Base-by-base conservation (phyloP, 2,113 vertebrate species). In the Marmota monax region DNA sequence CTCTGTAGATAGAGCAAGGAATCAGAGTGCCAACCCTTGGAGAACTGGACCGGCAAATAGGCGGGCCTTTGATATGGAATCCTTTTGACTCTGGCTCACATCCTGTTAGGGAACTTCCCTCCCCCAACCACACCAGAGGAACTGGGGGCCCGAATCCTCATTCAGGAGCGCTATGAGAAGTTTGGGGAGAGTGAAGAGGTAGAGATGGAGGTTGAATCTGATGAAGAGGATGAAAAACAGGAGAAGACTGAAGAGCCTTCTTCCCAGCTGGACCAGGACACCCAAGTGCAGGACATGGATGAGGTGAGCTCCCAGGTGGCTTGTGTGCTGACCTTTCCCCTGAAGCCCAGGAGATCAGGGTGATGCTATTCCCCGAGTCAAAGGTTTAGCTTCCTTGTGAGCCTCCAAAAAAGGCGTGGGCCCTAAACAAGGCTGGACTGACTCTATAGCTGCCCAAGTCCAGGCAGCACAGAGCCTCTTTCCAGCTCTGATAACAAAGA, bases 181-280 rank as follows among this genome's bases (percentile, higher is more conserved):
- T 99, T 99, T 96, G 99, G 99, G 14, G 99, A 99, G 98, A 99
- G 99, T 5, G 99, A 99, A 96, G 99, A 99, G 93, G 99, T 99
- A 0, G 99, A 99, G 97, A 99, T 99, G 99, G 99, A 99, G 97
- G 99, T 99, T 2, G 99, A 99, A 93, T 99, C 99, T 53, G 99
- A 99, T 78, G 99, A 99, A 83, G 99, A 99, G 42, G 99, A 99
- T 0, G 99, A 99, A 58, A 98, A 99, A 16, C 98, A 99, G 56
- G 97, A 98, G 48, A 99, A 99, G 61, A 76, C 98, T 0, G 98
- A 99, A 11, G 99, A 99, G 76, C 97, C 99, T 0, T 98, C 99
- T 14, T 97, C 99, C 37, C 99, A 99, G 56, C 98, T 99, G 72
- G 99, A 99, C 98, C 99, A 99, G 97, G 99, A 99, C 97, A 99